Evolutionary conservation across 2,113 vertebrate species (phyloP).

Genomic region (Coptodon rendalli): DNA sequence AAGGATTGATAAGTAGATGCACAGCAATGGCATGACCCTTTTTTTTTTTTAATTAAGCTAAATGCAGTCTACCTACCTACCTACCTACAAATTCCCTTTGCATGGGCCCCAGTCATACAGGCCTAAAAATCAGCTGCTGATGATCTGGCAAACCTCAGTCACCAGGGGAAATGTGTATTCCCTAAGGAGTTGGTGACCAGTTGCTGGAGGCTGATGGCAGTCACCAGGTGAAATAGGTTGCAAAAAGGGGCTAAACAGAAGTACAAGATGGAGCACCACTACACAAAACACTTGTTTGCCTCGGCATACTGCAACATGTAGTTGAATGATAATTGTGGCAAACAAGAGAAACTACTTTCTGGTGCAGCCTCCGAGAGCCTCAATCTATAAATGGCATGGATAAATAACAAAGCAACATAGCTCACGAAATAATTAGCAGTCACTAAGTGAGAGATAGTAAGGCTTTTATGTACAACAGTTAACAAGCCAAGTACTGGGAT

Average conservation of each 20-base stretch:
- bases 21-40: not conserved
- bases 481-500: not conserved
- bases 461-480: not conserved
- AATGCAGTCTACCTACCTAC: not conserved
- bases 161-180: not conserved
- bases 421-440: not conserved
- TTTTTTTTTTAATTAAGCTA: not conserved
- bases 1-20: not conserved
- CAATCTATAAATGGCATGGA: not conserved
- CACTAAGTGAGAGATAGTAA: not conserved
- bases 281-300: not conserved
- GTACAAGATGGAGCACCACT: not conserved
- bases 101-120: not conserved
- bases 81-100: not conserved
- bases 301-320: not conserved
- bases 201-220: not conserved
- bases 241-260: not conserved
- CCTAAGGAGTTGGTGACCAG: not conserved
- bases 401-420: not conserved
- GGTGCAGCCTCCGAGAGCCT: not conserved
- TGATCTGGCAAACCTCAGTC: not conserved
- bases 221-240: not conserved
- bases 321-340: not conserved
- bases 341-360: not conserved
- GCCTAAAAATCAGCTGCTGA: accelerated